These are phyloP conservation scores for Coecobrya sp. DNA, from an alignment of 2,888 invertebrate species.

Conservation along the genomic window DNA sequence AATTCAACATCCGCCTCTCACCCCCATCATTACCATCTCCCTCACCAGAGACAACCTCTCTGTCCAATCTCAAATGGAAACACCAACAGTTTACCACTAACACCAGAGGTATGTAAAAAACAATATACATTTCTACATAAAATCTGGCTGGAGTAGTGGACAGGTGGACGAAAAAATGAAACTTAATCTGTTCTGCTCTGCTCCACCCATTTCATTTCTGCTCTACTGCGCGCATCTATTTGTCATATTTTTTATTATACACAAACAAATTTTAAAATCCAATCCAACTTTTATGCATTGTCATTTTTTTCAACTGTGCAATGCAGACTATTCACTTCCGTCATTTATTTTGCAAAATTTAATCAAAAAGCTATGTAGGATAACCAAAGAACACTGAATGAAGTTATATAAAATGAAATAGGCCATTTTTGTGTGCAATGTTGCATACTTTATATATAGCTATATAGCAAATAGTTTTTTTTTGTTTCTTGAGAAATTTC, in stretches of 20 bases:
- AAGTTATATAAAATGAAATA: neutral
- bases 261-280: neutral
- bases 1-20: too few relatives aligned
- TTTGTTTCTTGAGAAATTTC: conserved; percentile 31
- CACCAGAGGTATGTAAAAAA: conserved; percentile 83
- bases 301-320: neutral
- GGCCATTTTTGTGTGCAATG: neutral
- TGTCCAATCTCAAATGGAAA: conserved; percentile 93
- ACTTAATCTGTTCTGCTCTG: neutral
- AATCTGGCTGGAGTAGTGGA: neutral
- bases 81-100: conserved; percentile 87
- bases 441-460: neutral
- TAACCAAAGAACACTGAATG: neutral
- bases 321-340: neutral
- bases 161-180: conserved; percentile 21
- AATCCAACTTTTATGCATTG: neutral
- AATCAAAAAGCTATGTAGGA: neutral
- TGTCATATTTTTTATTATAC: neutral
- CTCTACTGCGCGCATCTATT: conserved; percentile 5
- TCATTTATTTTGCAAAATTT: conserved; percentile 11
- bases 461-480: neutral
- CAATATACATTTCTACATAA: neutral
- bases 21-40: conserved; percentile 63
- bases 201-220: conserved; percentile 25
- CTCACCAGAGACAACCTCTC: conserved; percentile 91